These are phyloP conservation scores for Drosophila sp. DNA, from an alignment of 1,140 invertebrate genomes.

Conservation along the genomic window DNA sequence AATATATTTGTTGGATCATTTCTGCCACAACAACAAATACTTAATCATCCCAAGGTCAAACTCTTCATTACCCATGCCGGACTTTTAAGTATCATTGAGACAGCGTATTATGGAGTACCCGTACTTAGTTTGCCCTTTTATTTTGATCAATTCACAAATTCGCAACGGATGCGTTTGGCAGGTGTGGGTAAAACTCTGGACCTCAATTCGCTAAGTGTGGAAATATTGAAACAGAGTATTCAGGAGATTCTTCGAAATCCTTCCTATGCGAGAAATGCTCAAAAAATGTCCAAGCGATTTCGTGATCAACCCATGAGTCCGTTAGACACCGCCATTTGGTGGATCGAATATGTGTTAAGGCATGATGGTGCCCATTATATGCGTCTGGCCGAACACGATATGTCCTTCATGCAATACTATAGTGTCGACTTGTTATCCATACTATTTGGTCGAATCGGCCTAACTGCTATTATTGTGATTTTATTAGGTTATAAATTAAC, in stretches of 20 bases:
- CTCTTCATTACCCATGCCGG: conserved; percentile 86
- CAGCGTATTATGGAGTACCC: conserved; percentile 62
- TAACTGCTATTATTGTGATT: conserved; percentile 37
- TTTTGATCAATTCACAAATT: conserved; percentile 56
- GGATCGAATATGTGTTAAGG: conserved; percentile 85
- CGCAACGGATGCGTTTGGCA: conserved; percentile 64
- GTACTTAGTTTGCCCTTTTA: conserved; percentile 59
- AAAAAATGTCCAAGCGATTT: conserved; percentile 83
- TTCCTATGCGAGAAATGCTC: conserved; percentile 32
- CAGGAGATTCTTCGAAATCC: conserved; percentile 32
- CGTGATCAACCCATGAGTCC: conserved; percentile 84
- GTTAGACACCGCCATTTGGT: conserved; percentile 85
- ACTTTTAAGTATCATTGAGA: conserved; percentile 83
- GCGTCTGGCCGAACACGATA: conserved; percentile 74
- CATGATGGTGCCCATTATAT: conserved; percentile 81
- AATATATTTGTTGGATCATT: conserved; percentile 87
- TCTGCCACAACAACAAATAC: conserved; percentile 84
- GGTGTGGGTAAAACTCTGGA: conserved; percentile 83
- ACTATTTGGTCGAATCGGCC: conserved; percentile 54
- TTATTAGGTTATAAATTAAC: conserved; percentile 35
- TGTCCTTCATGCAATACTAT: conserved; percentile 67
- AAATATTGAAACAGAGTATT: conserved; percentile 12
- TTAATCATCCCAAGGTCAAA: conserved; percentile 82
- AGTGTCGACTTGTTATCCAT: conserved; percentile 48
- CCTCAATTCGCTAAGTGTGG: neutral